A percentile compares a stretch with the other conserved stretches of the same genome.
These are phyloP conservation scores for Burhinus oedicnemus DNA, from an alignment of 2,113 vertebrate species.

Conservation along the genomic window DNA sequence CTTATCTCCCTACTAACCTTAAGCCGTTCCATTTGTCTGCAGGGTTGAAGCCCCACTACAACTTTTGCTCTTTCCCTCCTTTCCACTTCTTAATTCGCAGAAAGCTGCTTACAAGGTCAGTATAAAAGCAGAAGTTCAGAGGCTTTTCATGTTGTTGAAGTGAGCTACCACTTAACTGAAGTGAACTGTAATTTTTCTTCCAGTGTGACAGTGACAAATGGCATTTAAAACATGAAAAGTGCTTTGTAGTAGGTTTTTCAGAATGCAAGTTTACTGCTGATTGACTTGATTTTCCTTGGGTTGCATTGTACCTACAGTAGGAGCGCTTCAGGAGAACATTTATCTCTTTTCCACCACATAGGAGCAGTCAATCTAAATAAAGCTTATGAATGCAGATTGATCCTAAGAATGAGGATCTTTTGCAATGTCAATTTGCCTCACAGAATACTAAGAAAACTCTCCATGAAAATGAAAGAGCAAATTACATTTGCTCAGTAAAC, in stretches of 20 bases:
- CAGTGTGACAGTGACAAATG: slow-evolving; percentile 37
- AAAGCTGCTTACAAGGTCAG: not conserved
- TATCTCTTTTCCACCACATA: slow-evolving; percentile 10
- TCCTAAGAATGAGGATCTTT: not conserved
- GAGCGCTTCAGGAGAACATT: not conserved
- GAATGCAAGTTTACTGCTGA: not conserved
- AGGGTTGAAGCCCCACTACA: not conserved
- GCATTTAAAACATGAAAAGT: slow-evolving; percentile 41
- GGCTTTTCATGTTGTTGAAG: slow-evolving; percentile 21
- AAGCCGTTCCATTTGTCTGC: not conserved
- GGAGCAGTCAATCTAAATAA: slow-evolving; percentile 36
- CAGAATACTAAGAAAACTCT: not conserved
- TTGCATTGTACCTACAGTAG: slow-evolving; percentile 6
- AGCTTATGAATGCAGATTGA: slow-evolving; percentile 11
- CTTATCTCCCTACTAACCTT: not conserved
- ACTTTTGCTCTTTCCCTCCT: not conserved
- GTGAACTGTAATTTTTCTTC: slow-evolving; percentile 48
- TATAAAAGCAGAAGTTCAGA: slow-evolving; percentile 39
- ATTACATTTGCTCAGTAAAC: slow-evolving; percentile 3
- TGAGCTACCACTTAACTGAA: slow-evolving; percentile 42
- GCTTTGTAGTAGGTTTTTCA: slow-evolving; percentile 15
- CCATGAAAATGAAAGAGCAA: slow-evolving; percentile 6
- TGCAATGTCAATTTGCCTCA: slow-evolving; percentile 11
- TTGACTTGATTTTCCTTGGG: slow-evolving; percentile 35
- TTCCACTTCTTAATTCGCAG: not conserved